Percentiles rank a stretch among this genome's conserved stretches.
phyloP scores from a whole-genome alignment of 2,888 invertebrate species.

The Acronicta alni region DNA sequence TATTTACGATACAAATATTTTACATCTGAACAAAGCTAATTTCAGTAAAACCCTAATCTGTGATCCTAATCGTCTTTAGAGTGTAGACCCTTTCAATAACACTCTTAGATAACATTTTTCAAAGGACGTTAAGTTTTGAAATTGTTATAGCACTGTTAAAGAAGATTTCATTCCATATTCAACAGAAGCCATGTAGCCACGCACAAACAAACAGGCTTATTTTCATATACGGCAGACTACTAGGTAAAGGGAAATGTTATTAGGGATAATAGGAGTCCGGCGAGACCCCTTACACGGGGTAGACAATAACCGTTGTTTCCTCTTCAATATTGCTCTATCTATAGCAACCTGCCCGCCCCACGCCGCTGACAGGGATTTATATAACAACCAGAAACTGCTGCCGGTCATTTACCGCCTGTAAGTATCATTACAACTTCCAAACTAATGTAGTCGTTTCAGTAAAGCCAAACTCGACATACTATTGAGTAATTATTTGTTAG shows the following conservation, averaged over 20 bases:
- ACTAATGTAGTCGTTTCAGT: conserved; percentile 17
- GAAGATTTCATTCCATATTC: conserved; percentile 45
- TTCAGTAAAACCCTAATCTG: no score
- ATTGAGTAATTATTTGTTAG: conserved; percentile 10
- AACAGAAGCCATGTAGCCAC: conserved; percentile 46
- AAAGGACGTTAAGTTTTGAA: conserved; percentile 18
- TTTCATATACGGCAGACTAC: conserved; percentile 55
- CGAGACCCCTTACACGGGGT: conserved; percentile 65
- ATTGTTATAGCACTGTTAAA: conserved; percentile 33
- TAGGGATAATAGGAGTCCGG: conserved; percentile 69
- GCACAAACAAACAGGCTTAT: conserved; percentile 57
- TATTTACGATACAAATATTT: conserved; percentile 8
- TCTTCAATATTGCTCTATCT: conserved; percentile 67
- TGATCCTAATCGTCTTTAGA: not conserved
- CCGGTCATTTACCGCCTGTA: conserved; percentile 22
- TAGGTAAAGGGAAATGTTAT: conserved; percentile 69
- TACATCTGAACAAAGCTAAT: conserved; percentile 2
- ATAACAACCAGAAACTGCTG: conserved; percentile 28
- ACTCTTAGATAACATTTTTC: conserved; percentile 12
- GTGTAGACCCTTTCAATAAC: not conserved
- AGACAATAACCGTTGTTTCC: conserved; percentile 72
- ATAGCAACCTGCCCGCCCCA: conserved; percentile 50
- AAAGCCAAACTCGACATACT: conserved; percentile 10
- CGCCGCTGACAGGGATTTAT: conserved; percentile 56
- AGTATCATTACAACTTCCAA: conserved; percentile 34